Percentiles rank a stretch among this genome's conserved stretches.
Conservation (phyloP, 2,797 vertebrate genomes). For the Channallabes apus region DNA sequence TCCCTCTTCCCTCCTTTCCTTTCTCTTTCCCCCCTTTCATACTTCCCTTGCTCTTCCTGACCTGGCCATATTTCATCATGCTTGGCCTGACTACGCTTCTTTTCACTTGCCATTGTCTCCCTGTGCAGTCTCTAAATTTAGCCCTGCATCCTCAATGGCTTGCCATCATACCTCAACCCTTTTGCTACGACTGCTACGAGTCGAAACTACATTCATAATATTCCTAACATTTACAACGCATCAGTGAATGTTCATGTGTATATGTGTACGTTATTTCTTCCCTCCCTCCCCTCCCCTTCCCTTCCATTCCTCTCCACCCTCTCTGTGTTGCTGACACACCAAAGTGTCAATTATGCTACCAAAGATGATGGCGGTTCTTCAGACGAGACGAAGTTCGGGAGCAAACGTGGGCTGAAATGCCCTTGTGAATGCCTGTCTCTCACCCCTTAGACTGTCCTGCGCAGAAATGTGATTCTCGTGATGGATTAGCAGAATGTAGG, state of each 20-base stretch:
- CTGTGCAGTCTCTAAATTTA: neutral
- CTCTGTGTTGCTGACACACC: constrained; percentile 69
- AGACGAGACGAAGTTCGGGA: constrained; percentile 45
- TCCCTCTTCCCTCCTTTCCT: constrained; percentile 44
- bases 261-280: neutral
- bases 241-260: constrained; percentile 8
- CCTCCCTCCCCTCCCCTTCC: neutral
- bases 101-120: constrained; percentile 1
- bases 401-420: constrained; percentile 6
- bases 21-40: constrained; percentile 2
- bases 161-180: constrained; percentile 43
- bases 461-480: constrained; percentile 22
- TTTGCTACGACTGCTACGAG: neutral
- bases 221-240: constrained; percentile 13
- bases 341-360: constrained; percentile 81
- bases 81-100: neutral
- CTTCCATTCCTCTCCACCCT: constrained; percentile 45
- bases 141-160: constrained; percentile 18
- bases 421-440: constrained; percentile 47
- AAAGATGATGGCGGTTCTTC: constrained; percentile 79
- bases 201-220: neutral
- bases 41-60: constrained; percentile 4
- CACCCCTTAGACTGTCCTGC: constrained; percentile 11
- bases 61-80: neutral
- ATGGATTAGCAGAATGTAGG: constrained; percentile 21